phyloP scores from a whole-genome alignment of 2,113 vertebrate species.

The Hemibagrus wyckioides region DNA sequence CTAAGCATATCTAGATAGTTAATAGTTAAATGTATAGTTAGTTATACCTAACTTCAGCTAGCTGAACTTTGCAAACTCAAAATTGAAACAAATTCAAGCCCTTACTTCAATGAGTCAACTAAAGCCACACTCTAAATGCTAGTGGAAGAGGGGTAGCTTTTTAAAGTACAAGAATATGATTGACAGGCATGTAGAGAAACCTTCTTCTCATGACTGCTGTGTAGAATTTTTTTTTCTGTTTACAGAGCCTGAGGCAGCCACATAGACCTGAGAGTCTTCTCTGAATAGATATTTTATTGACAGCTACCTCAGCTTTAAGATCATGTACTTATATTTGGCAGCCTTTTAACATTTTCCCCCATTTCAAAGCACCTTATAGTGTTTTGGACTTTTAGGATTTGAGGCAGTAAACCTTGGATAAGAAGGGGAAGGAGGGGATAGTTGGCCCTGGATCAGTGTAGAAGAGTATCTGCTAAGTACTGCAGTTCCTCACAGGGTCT shows the following conservation, averaged over 20 bases:
- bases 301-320: background rate
- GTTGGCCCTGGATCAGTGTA: background rate
- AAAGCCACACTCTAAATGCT: background rate
- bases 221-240: background rate
- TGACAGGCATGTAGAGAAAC: background rate
- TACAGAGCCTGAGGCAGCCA: conserved; percentile 11
- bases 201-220: background rate
- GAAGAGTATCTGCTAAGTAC: background rate
- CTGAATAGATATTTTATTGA: conserved; percentile 2
- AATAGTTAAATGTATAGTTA: background rate
- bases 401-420: background rate
- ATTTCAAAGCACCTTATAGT: background rate
- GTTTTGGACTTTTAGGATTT: background rate
- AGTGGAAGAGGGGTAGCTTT: background rate
- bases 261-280: background rate
- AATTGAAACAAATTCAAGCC: background rate
- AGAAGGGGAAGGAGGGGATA: background rate
- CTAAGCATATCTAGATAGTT: background rate
- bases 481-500: background rate
- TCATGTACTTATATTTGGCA: background rate
- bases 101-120: background rate
- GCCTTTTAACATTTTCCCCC: background rate
- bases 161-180: background rate
- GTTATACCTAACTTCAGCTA: background rate
- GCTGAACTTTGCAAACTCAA: background rate